These are phyloP conservation scores for Camelus dromedarius DNA, from an alignment of 2,113 vertebrate species.

Conservation along the genomic window DNA sequence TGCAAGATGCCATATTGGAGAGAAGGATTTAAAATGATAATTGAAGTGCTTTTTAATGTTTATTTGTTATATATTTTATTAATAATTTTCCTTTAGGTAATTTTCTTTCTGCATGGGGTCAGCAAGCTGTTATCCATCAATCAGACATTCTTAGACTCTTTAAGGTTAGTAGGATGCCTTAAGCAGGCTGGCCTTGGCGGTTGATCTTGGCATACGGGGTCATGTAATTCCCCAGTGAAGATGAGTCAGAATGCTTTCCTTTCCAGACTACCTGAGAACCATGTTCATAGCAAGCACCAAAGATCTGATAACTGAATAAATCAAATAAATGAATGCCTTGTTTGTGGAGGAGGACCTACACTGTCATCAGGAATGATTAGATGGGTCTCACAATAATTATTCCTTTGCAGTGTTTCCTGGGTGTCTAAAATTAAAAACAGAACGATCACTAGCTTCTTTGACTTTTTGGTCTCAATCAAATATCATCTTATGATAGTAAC, in stretches of 20 bases:
- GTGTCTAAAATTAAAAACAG: neutral
- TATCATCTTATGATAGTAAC: neutral
- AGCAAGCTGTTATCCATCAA: neutral
- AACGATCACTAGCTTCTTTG: neutral
- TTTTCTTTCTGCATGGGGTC: neutral
- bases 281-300: neutral
- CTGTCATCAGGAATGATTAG: neutral
- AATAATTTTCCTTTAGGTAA: neutral
- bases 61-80: constrained; percentile 39
- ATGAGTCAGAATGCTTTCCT: neutral
- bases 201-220: neutral
- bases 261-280: neutral
- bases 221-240: neutral
- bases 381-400: neutral
- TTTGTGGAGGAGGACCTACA: neutral
- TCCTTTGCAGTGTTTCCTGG: neutral
- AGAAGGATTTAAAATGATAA: neutral
- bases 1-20: neutral
- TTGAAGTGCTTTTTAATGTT: constrained; percentile 13
- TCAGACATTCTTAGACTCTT: neutral
- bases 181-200: neutral
- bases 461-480: neutral
- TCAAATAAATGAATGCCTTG: neutral
- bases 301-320: neutral
- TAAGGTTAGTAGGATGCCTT: neutral